These are phyloP conservation scores for Cyanoramphus novaezelandiae DNA, from an alignment of 2,113 vertebrate genomes.

Conservation along the genomic window DNA sequence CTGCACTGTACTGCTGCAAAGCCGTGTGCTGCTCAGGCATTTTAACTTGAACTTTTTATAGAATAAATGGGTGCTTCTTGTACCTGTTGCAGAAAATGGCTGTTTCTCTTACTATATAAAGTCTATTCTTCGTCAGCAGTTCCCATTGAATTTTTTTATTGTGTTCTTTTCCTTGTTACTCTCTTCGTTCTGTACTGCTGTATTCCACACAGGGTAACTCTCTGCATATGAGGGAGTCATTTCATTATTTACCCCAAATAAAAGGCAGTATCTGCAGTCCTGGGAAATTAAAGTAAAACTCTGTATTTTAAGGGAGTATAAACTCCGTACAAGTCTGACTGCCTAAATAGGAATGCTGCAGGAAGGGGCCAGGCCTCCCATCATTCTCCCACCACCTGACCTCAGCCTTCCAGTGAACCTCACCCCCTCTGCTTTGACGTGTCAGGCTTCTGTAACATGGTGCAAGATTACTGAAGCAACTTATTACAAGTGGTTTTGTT, in stretches of 20 bases:
- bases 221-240: fast-evolving
- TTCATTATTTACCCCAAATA: not conserved
- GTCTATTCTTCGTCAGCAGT: not conserved
- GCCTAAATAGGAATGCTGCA: not conserved
- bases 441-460: not conserved
- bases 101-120: not conserved
- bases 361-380: not conserved
- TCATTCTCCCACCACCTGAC: not conserved
- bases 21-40: fast-evolving
- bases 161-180: not conserved
- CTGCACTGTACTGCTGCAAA: not conserved
- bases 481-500: not conserved
- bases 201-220: not conserved
- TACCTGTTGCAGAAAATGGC: not conserved
- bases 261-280: not conserved
- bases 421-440: not conserved
- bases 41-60: not conserved
- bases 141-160: not conserved
- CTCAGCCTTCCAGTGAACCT: not conserved
- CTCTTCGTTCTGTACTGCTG: not conserved
- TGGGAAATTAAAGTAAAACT: not conserved
- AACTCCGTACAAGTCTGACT: not conserved
- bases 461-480: not conserved
- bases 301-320: not conserved
- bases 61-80: not conserved